phyloP scores from a whole-genome alignment of 2,113 vertebrate genomes.

The Mustela lutreola region DNA sequence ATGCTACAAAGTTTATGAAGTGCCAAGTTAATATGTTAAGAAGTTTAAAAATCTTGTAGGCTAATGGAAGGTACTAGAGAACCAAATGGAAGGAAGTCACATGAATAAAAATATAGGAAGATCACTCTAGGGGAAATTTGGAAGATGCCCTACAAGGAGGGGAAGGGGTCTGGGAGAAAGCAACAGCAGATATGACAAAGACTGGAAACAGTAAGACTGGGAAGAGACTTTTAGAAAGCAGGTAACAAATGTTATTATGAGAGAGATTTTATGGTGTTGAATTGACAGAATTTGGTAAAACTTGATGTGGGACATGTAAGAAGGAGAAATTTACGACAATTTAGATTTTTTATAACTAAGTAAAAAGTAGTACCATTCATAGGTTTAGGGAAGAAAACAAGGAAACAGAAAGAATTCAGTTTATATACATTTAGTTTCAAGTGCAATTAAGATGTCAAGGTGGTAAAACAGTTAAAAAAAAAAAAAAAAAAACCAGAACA shows the following conservation, averaged over 20 bases:
- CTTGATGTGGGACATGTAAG: not conserved
- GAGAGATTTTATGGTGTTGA: conserved; percentile 36
- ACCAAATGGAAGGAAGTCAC: not conserved
- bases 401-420: conserved; percentile 30
- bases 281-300: conserved; percentile 49
- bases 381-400: not conserved
- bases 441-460: not conserved
- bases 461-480: not conserved
- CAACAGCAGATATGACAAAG: not conserved
- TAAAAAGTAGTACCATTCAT: conserved; percentile 22
- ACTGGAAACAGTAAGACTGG: not conserved
- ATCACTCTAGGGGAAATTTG: not conserved
- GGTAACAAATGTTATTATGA: conserved; percentile 34
- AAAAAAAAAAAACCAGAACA: not conserved
- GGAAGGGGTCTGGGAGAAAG: not conserved
- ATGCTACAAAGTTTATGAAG: not conserved
- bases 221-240: conserved; percentile 25
- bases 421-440: conserved; percentile 23
- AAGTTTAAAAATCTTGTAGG: not conserved
- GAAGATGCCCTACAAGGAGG: not conserved
- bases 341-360: conserved; percentile 30
- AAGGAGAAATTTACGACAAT: conserved; percentile 49
- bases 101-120: conserved; percentile 20
- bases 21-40: not conserved
- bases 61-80: conserved; percentile 3